Evolutionary conservation across 2,888 invertebrate species (phyloP), one percentile per base, ranked within the genome.

Genomic region (Eudemis profundana): DNA sequence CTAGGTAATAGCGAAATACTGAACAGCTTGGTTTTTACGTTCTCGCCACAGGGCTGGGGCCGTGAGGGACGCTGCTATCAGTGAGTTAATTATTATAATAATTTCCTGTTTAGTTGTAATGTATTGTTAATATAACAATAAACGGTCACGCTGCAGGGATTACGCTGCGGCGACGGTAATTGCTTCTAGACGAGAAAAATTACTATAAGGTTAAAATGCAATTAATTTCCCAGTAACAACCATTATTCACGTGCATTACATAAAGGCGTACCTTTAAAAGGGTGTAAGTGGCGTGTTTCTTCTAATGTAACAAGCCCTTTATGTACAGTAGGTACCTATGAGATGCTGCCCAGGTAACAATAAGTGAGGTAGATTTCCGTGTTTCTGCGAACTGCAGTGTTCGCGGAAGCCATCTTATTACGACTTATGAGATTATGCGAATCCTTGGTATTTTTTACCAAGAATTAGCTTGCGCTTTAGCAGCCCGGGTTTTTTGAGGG

Each of bases 271-370:
- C 19, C 7, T 5, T 15, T 1, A 38, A 0, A 56, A 44, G 17
- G 56, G 2, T 29, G 5, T 29, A 44, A 42, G 5, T 3, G 19
- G 7, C 17, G 12, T 44, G 12, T 42, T 17, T 27, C 8, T 56
- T 4, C 27, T 15, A n/a, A n/a, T 33, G 8, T 17, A 4, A 4
- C 2, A 19, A 21, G 12, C 8, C 17, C 7, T 7, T 56, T 27
- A 3, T 44, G 15, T 27, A n/a, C 3, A 14, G 8, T 14, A 5
- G 5, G 46, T n/a, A n/a, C n/a, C n/a, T n/a, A n/a, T n/a, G n/a
- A n/a, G n/a, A n/a, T n/a, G n/a, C n/a, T n/a, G 19, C 46, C 44
- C 36, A 47, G 29, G 42, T 4, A 64, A 65, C 59, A 53, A 65
- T 65, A 50, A 57, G 40, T 46, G 29, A 3, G 23, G 36, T 23